These are phyloP conservation scores for Heliconius charithonia DNA, from an alignment of 2,888 invertebrate genomes.

Conservation along the genomic window DNA sequence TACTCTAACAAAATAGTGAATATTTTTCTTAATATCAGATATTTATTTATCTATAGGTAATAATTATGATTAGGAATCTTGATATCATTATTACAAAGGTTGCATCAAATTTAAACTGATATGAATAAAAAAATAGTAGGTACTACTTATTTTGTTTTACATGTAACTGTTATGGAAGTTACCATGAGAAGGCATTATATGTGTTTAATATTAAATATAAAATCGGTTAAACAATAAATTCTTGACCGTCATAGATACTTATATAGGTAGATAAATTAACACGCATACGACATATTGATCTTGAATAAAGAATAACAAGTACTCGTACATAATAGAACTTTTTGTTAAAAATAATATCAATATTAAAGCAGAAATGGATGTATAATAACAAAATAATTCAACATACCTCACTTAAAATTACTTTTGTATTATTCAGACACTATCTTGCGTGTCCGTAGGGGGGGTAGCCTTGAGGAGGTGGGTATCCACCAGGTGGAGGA, in stretches of 20 bases:
- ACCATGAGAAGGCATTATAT: too few species aligned
- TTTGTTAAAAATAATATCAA: background rate
- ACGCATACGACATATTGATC: background rate
- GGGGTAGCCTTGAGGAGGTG: slow-evolving; percentile 34
- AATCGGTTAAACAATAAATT: background rate
- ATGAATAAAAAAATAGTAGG: background rate
- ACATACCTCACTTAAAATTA: slow-evolving; percentile 20
- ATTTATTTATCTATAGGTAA: slow-evolving; percentile 17
- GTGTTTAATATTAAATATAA: background rate
- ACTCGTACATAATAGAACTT: background rate
- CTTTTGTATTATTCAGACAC: background rate
- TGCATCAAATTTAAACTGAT: background rate
- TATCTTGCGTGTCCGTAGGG: slow-evolving; percentile 22
- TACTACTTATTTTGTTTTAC: background rate
- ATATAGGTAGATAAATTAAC: background rate
- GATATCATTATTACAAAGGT: background rate
- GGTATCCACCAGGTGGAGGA: slow-evolving; percentile 52
- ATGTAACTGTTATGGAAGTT: background rate
- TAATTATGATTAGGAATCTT: background rate
- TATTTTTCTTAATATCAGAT: background rate
- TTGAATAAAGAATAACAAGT: background rate
- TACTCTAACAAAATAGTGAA: slow-evolving; percentile 5
- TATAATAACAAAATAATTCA: background rate
- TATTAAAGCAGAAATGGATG: background rate
- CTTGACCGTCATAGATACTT: background rate